Percentiles rank a stretch among this genome's conserved stretches.
Conservation (phyloP, 1,140 invertebrate species). For the Zaprionus tsacasi region DNA sequence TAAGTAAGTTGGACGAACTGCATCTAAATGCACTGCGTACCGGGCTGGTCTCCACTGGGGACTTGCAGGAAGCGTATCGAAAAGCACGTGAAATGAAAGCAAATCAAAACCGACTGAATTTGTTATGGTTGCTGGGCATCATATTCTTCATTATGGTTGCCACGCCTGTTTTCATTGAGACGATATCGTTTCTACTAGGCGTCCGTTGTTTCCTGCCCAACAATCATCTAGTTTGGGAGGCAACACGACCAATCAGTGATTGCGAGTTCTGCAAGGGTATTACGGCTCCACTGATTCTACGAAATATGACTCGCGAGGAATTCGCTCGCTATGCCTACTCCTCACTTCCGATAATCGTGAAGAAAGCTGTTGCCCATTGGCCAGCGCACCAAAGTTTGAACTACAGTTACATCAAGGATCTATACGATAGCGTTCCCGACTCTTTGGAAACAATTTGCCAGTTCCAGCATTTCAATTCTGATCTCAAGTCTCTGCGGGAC, state of each 20-base stretch:
- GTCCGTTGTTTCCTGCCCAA: slow-evolving; percentile 91
- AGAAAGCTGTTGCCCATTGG: slow-evolving; percentile 91
- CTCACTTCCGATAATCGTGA: slow-evolving; percentile 92
- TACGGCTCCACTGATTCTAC: slow-evolving; percentile 86
- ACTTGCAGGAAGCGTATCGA: slow-evolving; percentile 75
- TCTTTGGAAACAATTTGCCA: slow-evolving; percentile 92
- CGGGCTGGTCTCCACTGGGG: slow-evolving; percentile 64
- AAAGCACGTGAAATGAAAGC: slow-evolving; percentile 64
- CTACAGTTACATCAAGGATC: slow-evolving; percentile 90
- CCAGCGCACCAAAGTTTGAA: slow-evolving; percentile 89
- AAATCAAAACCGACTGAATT: slow-evolving; percentile 65
- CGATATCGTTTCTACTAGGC: slow-evolving; percentile 84
- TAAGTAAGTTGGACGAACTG: slow-evolving; percentile 62
- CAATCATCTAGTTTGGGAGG: slow-evolving; percentile 94
- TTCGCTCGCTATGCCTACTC: slow-evolving; percentile 91
- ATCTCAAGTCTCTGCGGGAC: slow-evolving; percentile 90
- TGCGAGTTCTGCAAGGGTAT: slow-evolving; percentile 88
- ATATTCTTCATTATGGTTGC: slow-evolving; percentile 77
- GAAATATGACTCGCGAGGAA: slow-evolving; percentile 88
- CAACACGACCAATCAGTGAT: slow-evolving; percentile 91
- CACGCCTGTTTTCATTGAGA: slow-evolving; percentile 75
- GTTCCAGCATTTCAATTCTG: slow-evolving; percentile 95
- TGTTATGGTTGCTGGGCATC: slow-evolving; percentile 75
- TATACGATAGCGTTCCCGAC: slow-evolving; percentile 89
- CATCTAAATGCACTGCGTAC: slow-evolving; percentile 71